These are phyloP conservation scores for Hylomyscus alleni DNA, from an alignment of 2,797 vertebrate species.

Conservation along the genomic window DNA sequence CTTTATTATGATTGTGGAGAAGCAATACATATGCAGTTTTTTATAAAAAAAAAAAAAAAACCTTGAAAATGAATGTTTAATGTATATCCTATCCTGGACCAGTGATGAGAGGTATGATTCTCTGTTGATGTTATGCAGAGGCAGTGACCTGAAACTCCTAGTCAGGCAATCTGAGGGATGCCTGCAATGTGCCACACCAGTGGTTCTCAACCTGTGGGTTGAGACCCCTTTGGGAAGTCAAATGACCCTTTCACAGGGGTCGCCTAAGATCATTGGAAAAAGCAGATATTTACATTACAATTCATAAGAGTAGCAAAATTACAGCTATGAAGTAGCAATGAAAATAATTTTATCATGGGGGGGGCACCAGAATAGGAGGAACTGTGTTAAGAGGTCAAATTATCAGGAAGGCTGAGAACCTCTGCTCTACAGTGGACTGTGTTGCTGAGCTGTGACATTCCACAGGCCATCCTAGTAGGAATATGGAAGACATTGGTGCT, in stretches of 20 bases:
- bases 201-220: background rate
- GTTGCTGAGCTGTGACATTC: background rate
- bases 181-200: accelerated
- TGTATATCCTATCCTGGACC: background rate
- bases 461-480: background rate
- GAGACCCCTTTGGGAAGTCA: background rate
- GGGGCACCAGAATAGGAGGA: background rate
- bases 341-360: too few relatives aligned
- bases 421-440: background rate
- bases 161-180: background rate
- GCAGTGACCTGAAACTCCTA: too few relatives aligned
- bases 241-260: background rate
- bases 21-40: background rate
- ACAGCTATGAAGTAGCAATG: background rate
- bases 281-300: background rate
- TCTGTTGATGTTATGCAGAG: background rate
- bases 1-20: background rate
- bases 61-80: background rate
- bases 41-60: background rate
- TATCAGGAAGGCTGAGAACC: background rate
- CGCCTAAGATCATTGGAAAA: background rate
- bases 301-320: background rate
- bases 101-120: too few relatives aligned
- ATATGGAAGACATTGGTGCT: background rate
- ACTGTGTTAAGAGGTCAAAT: background rate